Evolutionary conservation across 2,113 vertebrate species (phyloP).

Genomic region (Meriones unguiculatus): DNA sequence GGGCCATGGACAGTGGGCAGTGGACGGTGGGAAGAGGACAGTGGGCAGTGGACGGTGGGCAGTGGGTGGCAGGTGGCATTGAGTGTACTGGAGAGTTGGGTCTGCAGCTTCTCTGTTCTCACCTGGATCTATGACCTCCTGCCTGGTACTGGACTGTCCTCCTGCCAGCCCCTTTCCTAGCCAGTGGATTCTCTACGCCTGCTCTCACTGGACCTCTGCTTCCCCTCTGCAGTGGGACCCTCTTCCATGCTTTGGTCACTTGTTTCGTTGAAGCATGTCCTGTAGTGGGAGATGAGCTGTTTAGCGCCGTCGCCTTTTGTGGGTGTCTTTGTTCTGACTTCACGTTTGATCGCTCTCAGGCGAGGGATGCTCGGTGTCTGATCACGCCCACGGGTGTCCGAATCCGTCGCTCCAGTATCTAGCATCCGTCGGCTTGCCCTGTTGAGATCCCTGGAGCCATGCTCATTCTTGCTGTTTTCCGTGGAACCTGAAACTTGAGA

Average conservation of each 20-base stretch:
- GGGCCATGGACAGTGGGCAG: neutral
- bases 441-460: rapidly evolving
- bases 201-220: neutral
- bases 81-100: neutral
- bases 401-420: neutral
- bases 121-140: neutral
- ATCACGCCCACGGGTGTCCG: rapidly evolving
- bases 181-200: neutral
- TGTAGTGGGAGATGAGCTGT: neutral
- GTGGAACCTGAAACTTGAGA: neutral
- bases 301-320: neutral
- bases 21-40: too few species aligned
- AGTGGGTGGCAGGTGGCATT: neutral
- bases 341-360: neutral
- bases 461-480: neutral
- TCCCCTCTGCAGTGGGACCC: rapidly evolving
- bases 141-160: neutral
- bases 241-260: neutral
- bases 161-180: neutral
- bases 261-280: slow-evolving; percentile 11
- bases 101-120: rapidly evolving
- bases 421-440: rapidly evolving
- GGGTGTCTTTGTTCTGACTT: neutral
- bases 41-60: too few species aligned
- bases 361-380: neutral